Percentiles rank a stretch among this genome's conserved stretches.
phyloP scores from a whole-genome alignment of 2,113 vertebrate species.

The Rhipidura dahli region DNA sequence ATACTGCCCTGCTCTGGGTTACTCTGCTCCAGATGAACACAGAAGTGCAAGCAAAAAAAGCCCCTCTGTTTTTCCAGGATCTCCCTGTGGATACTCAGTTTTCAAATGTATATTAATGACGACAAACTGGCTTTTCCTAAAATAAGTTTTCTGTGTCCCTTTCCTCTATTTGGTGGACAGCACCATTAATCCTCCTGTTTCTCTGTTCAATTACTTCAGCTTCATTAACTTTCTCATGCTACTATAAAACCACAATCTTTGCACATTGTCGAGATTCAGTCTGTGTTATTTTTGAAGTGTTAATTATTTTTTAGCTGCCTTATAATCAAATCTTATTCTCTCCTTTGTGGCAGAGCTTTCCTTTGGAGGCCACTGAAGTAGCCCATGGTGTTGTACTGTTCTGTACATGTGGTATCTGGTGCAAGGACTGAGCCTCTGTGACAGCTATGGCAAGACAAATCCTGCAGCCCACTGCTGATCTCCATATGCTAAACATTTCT shows the following conservation, averaged over 20 bases:
- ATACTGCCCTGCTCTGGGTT: background rate
- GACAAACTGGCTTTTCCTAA: background rate
- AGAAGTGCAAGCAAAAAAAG: background rate
- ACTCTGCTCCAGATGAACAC: background rate
- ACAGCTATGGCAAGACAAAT: background rate
- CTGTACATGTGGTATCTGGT: background rate
- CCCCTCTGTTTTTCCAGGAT: background rate
- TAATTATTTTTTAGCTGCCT: background rate
- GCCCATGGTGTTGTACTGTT: background rate
- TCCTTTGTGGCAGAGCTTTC: background rate
- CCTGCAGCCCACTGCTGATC: background rate
- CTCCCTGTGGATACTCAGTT: background rate
- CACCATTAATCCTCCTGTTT: background rate
- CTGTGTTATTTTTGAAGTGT: background rate
- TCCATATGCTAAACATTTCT: background rate
- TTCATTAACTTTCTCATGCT: background rate
- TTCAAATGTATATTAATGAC: background rate
- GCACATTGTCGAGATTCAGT: accelerated
- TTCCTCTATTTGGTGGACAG: background rate
- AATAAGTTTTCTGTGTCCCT: background rate
- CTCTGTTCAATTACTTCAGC: background rate
- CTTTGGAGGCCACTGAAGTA: background rate
- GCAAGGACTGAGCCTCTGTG: background rate
- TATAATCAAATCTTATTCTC: background rate
- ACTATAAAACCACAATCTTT: background rate